Evolutionary conservation across 1,140 invertebrate genomes (phyloP), one percentile per base, ranked within the genome.

Genomic region (Drosophila novamexicana): DNA sequence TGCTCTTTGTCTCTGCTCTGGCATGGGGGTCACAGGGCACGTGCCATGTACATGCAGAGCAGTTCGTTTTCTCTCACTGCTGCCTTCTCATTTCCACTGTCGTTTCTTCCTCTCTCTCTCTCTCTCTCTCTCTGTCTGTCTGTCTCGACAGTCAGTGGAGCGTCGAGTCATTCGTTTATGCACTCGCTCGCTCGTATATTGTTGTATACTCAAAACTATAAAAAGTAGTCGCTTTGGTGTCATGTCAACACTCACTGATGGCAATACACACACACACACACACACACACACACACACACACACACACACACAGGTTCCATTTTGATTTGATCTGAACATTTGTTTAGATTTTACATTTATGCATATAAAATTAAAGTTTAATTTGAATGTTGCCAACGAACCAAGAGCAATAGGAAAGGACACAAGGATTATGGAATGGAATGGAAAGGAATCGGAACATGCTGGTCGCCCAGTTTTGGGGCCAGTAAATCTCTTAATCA

Each of bases 401-500:
- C 9, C 10, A 52, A 32, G 12, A 52, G 52, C 37, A 52, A 34
- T 16, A 29, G 44, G 18, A 57, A 12, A 54, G 39, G 3, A 44
- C 39, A 44, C 16, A 47, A 53, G 45, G 12, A 50, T 12, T 22
- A 40, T 10, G 16, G 59, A 14, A n/a, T n/a, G 22, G 34, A 12
- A 39, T 22, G 8, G n/a, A 53, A 32, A 9, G 42, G 16, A 65
- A 64, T 81, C 70, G 75, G 22, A 29, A 66, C n/a, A 45, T 54
- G 50, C 39, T 54, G 34, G 40, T 36, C 10, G 10, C 39, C 47
- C 9, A 39, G 42, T 49, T 36, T 63, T 65, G 39, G 58, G 62
- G 62, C 77, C 75, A 75, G 79, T 86, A 79, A 86, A 88, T 88
- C 82, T 88, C 83, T 79, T 88, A 86, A 86, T 86, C 83, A 70